Conservation (phyloP, 64 coral and sea anemone genomes). For the Pocillopora verrucosa region DNA sequence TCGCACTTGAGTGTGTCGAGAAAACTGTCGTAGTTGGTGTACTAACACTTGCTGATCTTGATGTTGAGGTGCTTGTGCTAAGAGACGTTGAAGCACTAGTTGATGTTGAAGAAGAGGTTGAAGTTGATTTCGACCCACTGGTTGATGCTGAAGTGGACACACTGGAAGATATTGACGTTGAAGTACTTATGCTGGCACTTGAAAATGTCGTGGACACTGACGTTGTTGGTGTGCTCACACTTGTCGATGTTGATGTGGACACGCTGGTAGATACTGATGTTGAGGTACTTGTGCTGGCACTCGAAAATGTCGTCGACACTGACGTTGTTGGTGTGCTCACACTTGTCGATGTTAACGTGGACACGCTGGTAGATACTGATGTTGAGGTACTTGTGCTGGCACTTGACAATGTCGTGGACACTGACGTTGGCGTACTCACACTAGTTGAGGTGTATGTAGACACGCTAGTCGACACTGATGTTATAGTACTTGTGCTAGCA, state of each 20-base stretch:
- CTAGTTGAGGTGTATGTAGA: background rate
- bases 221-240: conserved; percentile 1
- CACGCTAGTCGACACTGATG: too few relatives aligned
- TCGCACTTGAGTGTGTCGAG: background rate
- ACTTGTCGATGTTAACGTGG: background rate
- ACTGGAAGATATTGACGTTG: conserved; percentile 15
- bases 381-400: conserved; percentile 1
- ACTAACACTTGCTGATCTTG: background rate
- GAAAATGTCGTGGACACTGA: background rate
- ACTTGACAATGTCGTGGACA: background rate
- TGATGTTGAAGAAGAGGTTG: too few relatives aligned
- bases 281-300: background rate
- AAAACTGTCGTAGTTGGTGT: conserved; percentile 34
- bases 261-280: background rate
- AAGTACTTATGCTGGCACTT: background rate
- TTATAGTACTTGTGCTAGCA: background rate
- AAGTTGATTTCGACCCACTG: background rate
- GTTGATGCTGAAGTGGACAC: conserved; percentile 35
- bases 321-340: background rate
- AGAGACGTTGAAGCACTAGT: background rate
- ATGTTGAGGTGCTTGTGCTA: background rate
- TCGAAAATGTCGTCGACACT: background rate
- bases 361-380: background rate
- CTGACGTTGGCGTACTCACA: background rate
- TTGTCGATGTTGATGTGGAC: background rate